phyloP scores from a whole-genome alignment of 1,140 invertebrate species.

The Drosophila orena region DNA sequence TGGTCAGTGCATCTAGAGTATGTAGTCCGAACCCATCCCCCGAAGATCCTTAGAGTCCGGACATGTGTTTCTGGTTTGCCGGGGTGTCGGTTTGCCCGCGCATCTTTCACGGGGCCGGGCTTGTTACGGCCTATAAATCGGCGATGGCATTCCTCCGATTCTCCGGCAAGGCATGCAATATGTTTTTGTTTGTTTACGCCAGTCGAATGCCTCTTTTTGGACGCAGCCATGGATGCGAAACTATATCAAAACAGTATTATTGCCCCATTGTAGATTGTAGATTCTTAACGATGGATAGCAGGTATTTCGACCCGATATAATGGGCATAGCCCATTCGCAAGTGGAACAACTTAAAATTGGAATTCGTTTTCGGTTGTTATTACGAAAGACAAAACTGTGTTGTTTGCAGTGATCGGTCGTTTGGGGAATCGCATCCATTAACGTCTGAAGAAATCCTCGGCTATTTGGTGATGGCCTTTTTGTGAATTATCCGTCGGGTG shows the following conservation, averaged over 20 bases:
- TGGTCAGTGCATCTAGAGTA: slow-evolving; percentile 8
- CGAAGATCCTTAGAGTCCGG: slow-evolving; percentile 16
- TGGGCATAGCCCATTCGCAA: slow-evolving; percentile 19
- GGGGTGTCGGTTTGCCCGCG: slow-evolving; percentile 31
- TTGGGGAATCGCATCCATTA: slow-evolving; percentile 55
- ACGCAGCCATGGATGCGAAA: slow-evolving; percentile 62
- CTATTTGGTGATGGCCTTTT: slow-evolving; percentile 53
- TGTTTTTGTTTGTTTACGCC: slow-evolving; percentile 75
- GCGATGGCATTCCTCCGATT: slow-evolving; percentile 49
- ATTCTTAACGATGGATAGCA: slow-evolving; percentile 1
- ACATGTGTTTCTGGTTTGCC: slow-evolving; percentile 50
- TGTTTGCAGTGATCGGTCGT: slow-evolving; percentile 15
- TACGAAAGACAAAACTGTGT: slow-evolving; percentile 40
- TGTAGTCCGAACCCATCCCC: background rate
- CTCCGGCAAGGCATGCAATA: slow-evolving; percentile 51
- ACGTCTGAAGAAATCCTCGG: slow-evolving; percentile 50
- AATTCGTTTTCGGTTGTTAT: slow-evolving; percentile 6
- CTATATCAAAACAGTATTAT: slow-evolving; percentile 42
- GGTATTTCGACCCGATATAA: slow-evolving; percentile 14
- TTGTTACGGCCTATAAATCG: slow-evolving; percentile 79
- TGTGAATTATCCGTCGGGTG: slow-evolving; percentile 77
- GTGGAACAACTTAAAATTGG: background rate
- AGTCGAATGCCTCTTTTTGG: slow-evolving; percentile 47
- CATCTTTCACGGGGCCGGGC: slow-evolving; percentile 46
- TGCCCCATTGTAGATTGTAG: slow-evolving; percentile 1